These are phyloP conservation scores for Chaetodon trifascialis DNA, from an alignment of 2,113 vertebrate species.

Conservation along the genomic window DNA sequence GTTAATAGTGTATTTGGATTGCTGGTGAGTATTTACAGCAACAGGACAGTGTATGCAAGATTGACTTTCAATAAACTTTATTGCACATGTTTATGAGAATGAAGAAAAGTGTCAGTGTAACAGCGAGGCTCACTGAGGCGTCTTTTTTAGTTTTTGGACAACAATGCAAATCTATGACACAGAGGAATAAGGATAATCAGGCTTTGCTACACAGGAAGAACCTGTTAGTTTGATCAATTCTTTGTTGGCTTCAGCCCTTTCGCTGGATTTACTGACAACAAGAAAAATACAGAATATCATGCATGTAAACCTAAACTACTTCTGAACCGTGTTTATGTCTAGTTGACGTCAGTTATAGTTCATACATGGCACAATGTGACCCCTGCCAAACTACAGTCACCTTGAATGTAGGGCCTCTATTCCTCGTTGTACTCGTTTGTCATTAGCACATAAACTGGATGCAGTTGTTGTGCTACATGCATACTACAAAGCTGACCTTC, in stretches of 20 bases:
- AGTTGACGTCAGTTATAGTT: not conserved
- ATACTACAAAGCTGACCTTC: conserved; percentile 49
- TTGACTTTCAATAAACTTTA: not conserved
- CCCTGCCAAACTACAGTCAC: not conserved
- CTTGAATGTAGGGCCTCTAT: not conserved
- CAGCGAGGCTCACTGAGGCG: not conserved
- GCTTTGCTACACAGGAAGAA: not conserved
- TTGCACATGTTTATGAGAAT: not conserved
- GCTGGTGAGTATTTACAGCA: not conserved
- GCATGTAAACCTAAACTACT: not conserved
- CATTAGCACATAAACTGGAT: conserved; percentile 33
- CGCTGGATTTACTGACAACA: not conserved
- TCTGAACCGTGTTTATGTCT: not conserved
- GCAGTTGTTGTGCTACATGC: conserved; percentile 30
- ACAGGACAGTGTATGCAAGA: not conserved
- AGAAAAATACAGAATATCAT: not conserved
- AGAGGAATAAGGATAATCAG: not conserved
- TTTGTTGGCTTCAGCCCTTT: not conserved
- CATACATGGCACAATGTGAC: not conserved
- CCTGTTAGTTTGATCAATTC: not conserved
- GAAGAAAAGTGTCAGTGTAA: not conserved
- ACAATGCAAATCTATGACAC: not conserved
- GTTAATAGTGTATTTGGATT: not conserved
- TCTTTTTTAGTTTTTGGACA: not conserved
- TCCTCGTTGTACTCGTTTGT: conserved; percentile 9